Evolutionary conservation across 2,113 vertebrate species (phyloP).

Genomic region (Ardeotis arabs): DNA sequence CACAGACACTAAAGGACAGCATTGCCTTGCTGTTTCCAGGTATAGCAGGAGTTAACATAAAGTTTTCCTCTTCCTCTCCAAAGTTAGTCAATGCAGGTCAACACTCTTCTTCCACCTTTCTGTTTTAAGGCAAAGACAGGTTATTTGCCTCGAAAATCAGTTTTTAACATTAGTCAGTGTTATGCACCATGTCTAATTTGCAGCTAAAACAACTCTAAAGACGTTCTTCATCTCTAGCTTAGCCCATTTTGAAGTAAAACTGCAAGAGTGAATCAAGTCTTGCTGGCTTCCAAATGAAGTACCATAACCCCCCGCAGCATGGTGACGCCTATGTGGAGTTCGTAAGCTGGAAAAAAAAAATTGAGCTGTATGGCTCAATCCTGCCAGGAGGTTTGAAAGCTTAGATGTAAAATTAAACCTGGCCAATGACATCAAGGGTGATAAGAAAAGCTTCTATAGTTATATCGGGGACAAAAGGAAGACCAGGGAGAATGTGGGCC

Average conservation of each 20-base stretch:
- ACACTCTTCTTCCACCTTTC: neutral
- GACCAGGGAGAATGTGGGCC: too few species aligned
- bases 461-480: too few species aligned
- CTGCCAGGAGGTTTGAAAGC: neutral
- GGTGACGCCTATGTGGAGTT: neutral
- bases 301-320: neutral
- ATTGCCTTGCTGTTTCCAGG: neutral
- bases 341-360: neutral
- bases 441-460: too few species aligned
- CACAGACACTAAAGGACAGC: neutral
- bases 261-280: neutral
- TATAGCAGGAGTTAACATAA: neutral
- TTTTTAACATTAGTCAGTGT: neutral
- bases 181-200: neutral
- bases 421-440: too few species aligned
- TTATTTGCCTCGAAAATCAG: neutral
- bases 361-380: neutral
- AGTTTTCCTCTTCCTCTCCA: neutral
- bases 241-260: neutral
- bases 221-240: neutral
- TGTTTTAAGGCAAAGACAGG: neutral
- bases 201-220: neutral
- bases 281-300: neutral
- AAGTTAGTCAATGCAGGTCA: neutral
- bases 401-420: neutral